These are phyloP conservation scores for Gymnodraco acuticeps DNA, from an alignment of 2,797 vertebrate species.

Conservation along the genomic window DNA sequence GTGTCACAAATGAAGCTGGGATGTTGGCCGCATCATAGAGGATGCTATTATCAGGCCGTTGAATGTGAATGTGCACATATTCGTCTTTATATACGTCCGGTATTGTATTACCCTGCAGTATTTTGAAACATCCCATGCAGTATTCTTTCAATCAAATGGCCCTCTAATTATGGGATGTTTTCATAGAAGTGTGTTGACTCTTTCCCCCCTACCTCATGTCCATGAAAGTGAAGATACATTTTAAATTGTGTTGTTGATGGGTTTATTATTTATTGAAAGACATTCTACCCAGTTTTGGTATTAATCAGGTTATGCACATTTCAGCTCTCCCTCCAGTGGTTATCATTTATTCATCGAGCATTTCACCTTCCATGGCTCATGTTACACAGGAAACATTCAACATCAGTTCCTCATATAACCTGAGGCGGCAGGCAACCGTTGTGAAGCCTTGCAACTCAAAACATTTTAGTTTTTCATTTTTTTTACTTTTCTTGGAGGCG, in stretches of 20 bases:
- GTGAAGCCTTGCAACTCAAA: constrained; percentile 17
- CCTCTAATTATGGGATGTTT: constrained; percentile 27
- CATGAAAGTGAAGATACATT: constrained; percentile 39
- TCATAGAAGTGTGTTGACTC: not conserved
- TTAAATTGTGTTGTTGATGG: constrained; percentile 19
- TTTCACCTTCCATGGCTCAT: constrained; percentile 67
- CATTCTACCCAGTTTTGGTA: constrained; percentile 34
- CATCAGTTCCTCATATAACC: constrained; percentile 30
- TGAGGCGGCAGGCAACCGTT: constrained; percentile 8
- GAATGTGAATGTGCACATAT: constrained; percentile 41
- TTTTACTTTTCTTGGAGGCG: not conserved
- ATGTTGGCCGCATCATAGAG: constrained; percentile 12
- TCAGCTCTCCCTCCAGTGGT: constrained; percentile 39
- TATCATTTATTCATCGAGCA: constrained; percentile 69
- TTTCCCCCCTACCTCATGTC: constrained; percentile 50
- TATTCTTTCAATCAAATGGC: constrained; percentile 42
- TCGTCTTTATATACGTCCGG: not conserved
- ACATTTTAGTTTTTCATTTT: constrained; percentile 1
- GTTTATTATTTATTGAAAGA: constrained; percentile 25
- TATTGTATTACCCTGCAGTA: constrained; percentile 51
- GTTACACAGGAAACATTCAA: constrained; percentile 57
- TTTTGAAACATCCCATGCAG: constrained; percentile 46
- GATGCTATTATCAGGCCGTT: constrained; percentile 26
- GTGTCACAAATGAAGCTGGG: constrained; percentile 10
- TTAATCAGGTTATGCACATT: constrained; percentile 46